A percentile compares a stretch with the other conserved stretches of the same genome.
Evolutionary conservation across 2,888 invertebrate species (phyloP).

Genomic region (Tubiluchus corallicola): DNA sequence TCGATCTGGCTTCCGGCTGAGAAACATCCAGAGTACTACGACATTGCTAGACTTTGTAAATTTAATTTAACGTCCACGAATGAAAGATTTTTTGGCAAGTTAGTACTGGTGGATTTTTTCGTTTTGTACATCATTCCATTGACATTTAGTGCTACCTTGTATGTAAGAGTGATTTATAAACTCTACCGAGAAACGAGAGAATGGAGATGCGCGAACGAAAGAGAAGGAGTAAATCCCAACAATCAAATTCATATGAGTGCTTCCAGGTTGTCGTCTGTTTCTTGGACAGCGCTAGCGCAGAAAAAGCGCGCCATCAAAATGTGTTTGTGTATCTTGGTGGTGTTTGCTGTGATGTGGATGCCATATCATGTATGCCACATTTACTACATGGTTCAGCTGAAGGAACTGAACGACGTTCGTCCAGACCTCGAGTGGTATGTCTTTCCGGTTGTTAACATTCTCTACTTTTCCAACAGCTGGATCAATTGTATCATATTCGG

Average conservation of each 20-base stretch:
- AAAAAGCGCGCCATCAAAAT: conserved; percentile 3
- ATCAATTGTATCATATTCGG: neutral
- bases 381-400: neutral
- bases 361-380: neutral
- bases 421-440: neutral
- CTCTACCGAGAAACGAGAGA: neutral
- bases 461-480: neutral
- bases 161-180: neutral
- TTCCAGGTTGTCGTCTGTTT: neutral
- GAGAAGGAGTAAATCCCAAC: neutral
- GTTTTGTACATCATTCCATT: neutral
- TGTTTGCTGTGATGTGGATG: neutral
- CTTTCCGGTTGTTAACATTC: conserved; percentile 1
- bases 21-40: neutral
- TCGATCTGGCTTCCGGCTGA: neutral
- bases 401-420: neutral
- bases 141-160: neutral
- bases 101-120: neutral
- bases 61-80: neutral
- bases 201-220: neutral
- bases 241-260: neutral
- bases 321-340: neutral
- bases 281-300: neutral
- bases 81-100: neutral
- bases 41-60: neutral